These are phyloP conservation scores for Decapterus maruadsi DNA, from an alignment of 2,797 vertebrate species.

Conservation along the genomic window DNA sequence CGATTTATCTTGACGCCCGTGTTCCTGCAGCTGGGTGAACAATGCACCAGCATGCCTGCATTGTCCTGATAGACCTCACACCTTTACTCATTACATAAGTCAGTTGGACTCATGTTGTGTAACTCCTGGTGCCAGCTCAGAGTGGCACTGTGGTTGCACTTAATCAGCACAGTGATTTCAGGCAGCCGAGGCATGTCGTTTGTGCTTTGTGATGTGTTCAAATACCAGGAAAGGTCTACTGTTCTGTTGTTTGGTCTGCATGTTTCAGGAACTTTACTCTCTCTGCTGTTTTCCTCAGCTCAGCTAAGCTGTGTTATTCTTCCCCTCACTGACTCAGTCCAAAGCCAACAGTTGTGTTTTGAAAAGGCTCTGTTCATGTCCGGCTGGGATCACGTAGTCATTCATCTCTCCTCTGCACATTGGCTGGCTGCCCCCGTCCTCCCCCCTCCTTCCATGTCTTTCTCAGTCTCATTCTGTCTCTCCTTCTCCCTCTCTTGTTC, in stretches of 20 bases:
- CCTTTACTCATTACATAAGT: slow-evolving; percentile 29
- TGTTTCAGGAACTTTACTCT: slow-evolving; percentile 48
- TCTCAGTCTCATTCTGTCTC: slow-evolving; percentile 29
- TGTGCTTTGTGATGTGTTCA: slow-evolving; percentile 48
- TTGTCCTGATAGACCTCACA: slow-evolving; percentile 23
- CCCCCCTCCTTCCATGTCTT: slow-evolving; percentile 9
- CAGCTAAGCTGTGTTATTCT: slow-evolving; percentile 68
- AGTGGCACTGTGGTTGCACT: slow-evolving; percentile 26
- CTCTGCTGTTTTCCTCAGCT: slow-evolving; percentile 40
- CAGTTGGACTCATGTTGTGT: slow-evolving; percentile 16
- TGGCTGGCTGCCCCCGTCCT: background rate
- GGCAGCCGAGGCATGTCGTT: slow-evolving; percentile 40
- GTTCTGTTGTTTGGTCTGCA: slow-evolving; percentile 59
- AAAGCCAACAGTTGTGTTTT: slow-evolving; percentile 77
- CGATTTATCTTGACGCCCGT: slow-evolving; percentile 5
- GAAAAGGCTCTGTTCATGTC: slow-evolving; percentile 71
- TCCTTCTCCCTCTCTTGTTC: slow-evolving; percentile 27
- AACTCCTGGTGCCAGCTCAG: slow-evolving; percentile 45
- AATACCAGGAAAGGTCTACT: slow-evolving; percentile 44
- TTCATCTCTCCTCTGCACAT: slow-evolving; percentile 45
- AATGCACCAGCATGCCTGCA: background rate
- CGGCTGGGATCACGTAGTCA: slow-evolving; percentile 63
- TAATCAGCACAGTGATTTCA: slow-evolving; percentile 42
- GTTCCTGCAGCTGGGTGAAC: slow-evolving; percentile 11
- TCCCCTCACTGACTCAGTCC: slow-evolving; percentile 56